A percentile compares a stretch with the other conserved stretches of the same genome.
Evolutionary conservation across 35 echinoderm and acorn worm species (phyloP).

Genomic region (Heliocidaris erythrogramma): DNA sequence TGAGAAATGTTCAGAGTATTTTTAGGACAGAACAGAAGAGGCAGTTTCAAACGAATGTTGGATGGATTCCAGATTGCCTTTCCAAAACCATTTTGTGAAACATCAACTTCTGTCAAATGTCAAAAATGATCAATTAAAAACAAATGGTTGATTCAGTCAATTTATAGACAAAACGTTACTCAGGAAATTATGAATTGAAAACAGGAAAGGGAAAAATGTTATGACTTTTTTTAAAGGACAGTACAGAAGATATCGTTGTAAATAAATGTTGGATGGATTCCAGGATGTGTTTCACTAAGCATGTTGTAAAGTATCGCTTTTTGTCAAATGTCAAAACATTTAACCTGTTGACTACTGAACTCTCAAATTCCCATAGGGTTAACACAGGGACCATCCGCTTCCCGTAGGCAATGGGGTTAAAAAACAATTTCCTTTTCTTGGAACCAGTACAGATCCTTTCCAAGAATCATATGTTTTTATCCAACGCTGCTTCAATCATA

Average conservation of each 20-base stretch:
- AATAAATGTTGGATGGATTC: not conserved
- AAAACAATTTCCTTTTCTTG: not conserved
- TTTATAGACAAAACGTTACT: no score
- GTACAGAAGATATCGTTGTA: not conserved
- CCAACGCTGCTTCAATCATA: no score
- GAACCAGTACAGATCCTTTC: not conserved
- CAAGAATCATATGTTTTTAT: not conserved
- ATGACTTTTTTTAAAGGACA: not conserved
- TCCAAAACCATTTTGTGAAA: not conserved
- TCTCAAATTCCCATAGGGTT: no score
- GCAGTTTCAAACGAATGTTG: not conserved
- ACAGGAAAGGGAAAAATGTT: not conserved
- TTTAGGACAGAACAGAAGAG: not conserved
- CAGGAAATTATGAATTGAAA: no score
- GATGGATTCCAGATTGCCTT: not conserved
- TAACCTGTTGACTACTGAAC: no score
- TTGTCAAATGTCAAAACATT: not conserved
- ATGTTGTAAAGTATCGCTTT: not conserved
- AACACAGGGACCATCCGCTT: no score
- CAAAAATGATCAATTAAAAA: not conserved
- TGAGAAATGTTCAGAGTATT: not conserved
- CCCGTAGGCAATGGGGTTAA: no score
- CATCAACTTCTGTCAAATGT: not conserved
- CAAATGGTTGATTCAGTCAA: no score
- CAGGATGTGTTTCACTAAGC: not conserved